Conservation (phyloP, 2,113 vertebrate species). For the Amphiprion percula region DNA sequence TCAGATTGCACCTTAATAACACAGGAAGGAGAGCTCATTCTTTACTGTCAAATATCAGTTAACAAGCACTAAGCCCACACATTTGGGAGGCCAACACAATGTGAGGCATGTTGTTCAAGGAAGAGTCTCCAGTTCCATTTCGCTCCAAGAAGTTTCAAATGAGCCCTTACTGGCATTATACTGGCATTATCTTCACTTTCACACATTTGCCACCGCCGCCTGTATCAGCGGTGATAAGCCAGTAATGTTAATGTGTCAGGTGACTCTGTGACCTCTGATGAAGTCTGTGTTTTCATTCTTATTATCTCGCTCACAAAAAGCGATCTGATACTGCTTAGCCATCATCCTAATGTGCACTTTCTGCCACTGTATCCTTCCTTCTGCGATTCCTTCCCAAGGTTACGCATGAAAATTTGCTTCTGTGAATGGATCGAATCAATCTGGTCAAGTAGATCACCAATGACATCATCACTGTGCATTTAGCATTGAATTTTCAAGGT, state of each 20-base stretch:
- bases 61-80: slow-evolving; percentile 23
- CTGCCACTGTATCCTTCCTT: neutral
- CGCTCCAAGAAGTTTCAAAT: slow-evolving; percentile 38
- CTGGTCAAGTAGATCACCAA: slow-evolving; percentile 4
- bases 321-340: slow-evolving; percentile 38
- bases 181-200: slow-evolving; percentile 46
- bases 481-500: neutral
- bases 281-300: slow-evolving; percentile 47
- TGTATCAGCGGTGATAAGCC: slow-evolving; percentile 55
- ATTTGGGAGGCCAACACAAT: slow-evolving; percentile 27
- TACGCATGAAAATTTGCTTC: slow-evolving; percentile 23
- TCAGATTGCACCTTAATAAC: slow-evolving; percentile 29
- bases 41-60: slow-evolving; percentile 30
- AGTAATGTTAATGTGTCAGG: slow-evolving; percentile 37
- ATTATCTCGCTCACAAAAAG: slow-evolving; percentile 27
- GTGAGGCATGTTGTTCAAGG: slow-evolving; percentile 9
- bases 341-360: slow-evolving; percentile 40
- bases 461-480: no score
- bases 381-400: slow-evolving; percentile 33
- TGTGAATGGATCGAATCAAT: slow-evolving; percentile 35
- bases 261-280: slow-evolving; percentile 48
- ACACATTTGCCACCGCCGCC: slow-evolving; percentile 25
- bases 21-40: slow-evolving; percentile 20
- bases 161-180: slow-evolving; percentile 32
- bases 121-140: slow-evolving; percentile 44